Base-by-base conservation (phyloP, 2,888 invertebrate species). In the Dicycla oo region DNA sequence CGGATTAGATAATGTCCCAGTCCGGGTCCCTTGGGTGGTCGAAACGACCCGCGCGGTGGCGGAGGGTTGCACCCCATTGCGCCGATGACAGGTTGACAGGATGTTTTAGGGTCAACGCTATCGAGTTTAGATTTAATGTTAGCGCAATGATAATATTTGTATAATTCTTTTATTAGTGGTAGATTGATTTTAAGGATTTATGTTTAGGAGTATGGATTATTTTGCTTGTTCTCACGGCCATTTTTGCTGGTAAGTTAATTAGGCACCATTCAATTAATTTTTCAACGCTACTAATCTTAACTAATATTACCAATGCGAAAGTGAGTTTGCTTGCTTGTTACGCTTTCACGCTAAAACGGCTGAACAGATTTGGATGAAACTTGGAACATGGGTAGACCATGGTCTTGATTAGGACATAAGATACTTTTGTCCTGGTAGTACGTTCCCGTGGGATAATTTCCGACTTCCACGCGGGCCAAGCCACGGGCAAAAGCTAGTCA, bases 1-100 rank as follows among this genome's bases (percentile, higher is more conserved):
- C 93, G 92, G 94, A 92, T 94, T 93, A 94, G 92, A 93, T 94
- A 93, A 89, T 92, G 92, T 95, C 94, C 74, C 57, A 74, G 58
- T 60, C 30, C 15, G 6, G 43, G 56, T 73, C 73, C 95, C 95
- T 91, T 91, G 95, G 95, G 95, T 95, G 95, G 95, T 90, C 93
- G 83, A 62, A 79, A 61, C 56, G 81, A 66, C 80, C 78, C 80
- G 78, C 64, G 69, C 58, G 54, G 86, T 83, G 89, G 70, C 57
- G 67, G 87, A 86, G 91, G 91, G 92, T 88, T 83, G 86, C 88
- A 75, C 91, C 91, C 91, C 85, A 83, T 86, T 64, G 89, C 73
- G 86, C 71, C 75, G 84, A 51, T 86, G 92, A 92, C 93, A 93
- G 93, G 91, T 92, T 91, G 89, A 87, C 83, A 87, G 88, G 89